Evolutionary conservation across 2,888 invertebrate genomes (phyloP).

Genomic region (Eretmocerus hayati): DNA sequence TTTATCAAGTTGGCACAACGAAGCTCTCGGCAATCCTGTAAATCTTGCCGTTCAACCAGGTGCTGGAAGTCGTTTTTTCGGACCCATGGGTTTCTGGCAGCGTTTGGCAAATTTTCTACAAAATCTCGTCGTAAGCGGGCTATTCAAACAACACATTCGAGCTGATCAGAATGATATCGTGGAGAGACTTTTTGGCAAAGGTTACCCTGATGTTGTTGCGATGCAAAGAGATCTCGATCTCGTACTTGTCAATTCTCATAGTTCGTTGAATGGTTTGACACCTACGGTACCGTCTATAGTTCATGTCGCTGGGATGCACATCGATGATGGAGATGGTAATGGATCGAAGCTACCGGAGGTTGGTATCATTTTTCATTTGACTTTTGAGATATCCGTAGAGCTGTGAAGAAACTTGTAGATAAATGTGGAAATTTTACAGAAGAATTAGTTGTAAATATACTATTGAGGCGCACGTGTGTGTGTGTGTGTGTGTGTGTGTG

Average conservation of each 20-base stretch:
- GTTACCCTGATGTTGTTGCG: conserved; percentile 22
- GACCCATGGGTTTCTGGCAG: conserved; percentile 5
- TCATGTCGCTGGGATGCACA: conserved; percentile 53
- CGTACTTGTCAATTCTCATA: conserved; percentile 51
- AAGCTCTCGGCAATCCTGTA: conserved; percentile 10
- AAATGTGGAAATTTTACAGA: too few relatives aligned
- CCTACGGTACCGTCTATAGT: conserved; percentile 49
- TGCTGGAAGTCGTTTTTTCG: not conserved
- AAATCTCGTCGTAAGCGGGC: not conserved
- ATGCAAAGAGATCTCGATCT: conserved; percentile 35
- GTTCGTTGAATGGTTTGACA: conserved; percentile 49
- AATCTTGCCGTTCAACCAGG: conserved; percentile 3
- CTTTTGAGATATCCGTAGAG: too few relatives aligned
- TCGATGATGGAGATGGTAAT: conserved; percentile 23
- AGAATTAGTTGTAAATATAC: too few relatives aligned
- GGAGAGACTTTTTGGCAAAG: conserved; percentile 10
- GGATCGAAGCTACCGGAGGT: not conserved
- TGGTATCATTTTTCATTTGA: too few relatives aligned
- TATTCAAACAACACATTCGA: not conserved
- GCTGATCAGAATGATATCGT: conserved; percentile 2
- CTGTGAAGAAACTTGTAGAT: too few relatives aligned
- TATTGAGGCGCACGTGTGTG: too few relatives aligned
- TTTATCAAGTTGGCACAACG: conserved; percentile 4
- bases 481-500: too few relatives aligned
- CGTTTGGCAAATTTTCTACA: conserved; percentile 2